These are phyloP conservation scores for Centruroides vittatus DNA, from an alignment of 1,140 invertebrate species.

Conservation along the genomic window DNA sequence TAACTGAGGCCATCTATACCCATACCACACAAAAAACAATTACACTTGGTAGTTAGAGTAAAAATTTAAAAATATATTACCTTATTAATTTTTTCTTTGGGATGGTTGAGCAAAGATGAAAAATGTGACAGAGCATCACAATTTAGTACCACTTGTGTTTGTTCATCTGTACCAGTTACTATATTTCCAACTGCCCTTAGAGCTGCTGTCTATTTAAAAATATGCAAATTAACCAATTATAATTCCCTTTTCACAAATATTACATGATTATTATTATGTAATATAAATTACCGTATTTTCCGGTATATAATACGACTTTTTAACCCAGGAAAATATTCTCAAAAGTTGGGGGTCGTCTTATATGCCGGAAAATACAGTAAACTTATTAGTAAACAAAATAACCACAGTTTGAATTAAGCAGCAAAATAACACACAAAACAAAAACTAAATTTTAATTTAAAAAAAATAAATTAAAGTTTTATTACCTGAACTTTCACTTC, in stretches of 20 bases:
- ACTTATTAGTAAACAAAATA: neutral
- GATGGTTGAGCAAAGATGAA: conserved; percentile 52
- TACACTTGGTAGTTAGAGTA: too few species aligned
- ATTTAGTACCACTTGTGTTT: conserved; percentile 89
- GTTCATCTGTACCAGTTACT: conserved; percentile 96
- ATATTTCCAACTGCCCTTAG: conserved; percentile 96
- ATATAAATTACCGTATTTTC: too few species aligned
- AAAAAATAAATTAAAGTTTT: neutral
- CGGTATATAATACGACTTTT: too few species aligned
- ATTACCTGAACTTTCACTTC: conserved; percentile 67
- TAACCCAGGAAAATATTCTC: too few species aligned
- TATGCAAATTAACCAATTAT: neutral
- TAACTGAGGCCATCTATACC: too few species aligned
- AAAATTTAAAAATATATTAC: conserved; percentile 21
- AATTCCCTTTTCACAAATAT: too few species aligned
- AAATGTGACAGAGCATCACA: conserved; percentile 83
- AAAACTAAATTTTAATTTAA: neutral
- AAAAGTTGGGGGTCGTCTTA: too few species aligned
- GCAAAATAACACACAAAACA: neutral
- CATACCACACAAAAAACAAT: too few species aligned
- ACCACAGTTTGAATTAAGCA: neutral
- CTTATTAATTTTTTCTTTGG: conserved; percentile 60
- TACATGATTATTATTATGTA: too few species aligned
- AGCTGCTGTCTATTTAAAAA: conserved; percentile 67
- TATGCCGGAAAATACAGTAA: too few species aligned